A percentile compares a stretch with the other conserved stretches of the same genome.
These are phyloP conservation scores for Branchipolynoe longqiensis DNA, from an alignment of 2,888 invertebrate species.

Conservation along the genomic window DNA sequence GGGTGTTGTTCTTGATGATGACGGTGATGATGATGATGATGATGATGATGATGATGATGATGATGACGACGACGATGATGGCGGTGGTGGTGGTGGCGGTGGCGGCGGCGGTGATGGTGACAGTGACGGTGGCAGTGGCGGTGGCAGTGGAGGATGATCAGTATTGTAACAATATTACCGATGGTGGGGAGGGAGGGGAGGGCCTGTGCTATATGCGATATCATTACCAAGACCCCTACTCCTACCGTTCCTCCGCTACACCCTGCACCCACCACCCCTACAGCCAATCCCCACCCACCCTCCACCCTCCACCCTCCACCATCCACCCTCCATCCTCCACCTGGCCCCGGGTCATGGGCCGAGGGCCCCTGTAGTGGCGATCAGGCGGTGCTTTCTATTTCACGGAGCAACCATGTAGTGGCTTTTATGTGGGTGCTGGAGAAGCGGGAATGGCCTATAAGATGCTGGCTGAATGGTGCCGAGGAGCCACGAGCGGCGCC, in stretches of 20 bases:
- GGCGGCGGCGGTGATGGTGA: background rate
- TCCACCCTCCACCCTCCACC: no score
- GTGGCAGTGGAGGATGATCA: conserved; percentile 1
- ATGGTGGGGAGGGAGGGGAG: background rate
- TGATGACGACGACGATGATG: background rate
- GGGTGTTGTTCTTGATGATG: no score
- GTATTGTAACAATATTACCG: conserved; percentile 25
- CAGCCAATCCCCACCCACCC: no score
- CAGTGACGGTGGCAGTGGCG: background rate
- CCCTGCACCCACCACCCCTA: background rate
- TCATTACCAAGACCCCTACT: background rate
- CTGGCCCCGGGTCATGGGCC: conserved; percentile 26
- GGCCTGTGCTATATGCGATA: conserved; percentile 24
- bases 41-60: no score
- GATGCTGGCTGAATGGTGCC: conserved; percentile 42
- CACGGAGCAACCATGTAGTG: conserved; percentile 44
- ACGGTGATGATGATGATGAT: no score
- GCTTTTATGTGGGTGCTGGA: conserved; percentile 46
- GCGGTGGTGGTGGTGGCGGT: background rate
- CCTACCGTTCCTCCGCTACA: background rate
- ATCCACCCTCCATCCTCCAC: no score
- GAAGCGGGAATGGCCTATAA: conserved; percentile 52
- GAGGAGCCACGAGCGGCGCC: conserved; percentile 35
- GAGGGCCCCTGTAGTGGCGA: conserved; percentile 30
- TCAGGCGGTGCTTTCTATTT: conserved; percentile 39